A percentile compares a stretch with the other conserved stretches of the same genome.
phyloP scores from a whole-genome alignment of 2,888 invertebrate species.

The Trachelus tabidus region DNA sequence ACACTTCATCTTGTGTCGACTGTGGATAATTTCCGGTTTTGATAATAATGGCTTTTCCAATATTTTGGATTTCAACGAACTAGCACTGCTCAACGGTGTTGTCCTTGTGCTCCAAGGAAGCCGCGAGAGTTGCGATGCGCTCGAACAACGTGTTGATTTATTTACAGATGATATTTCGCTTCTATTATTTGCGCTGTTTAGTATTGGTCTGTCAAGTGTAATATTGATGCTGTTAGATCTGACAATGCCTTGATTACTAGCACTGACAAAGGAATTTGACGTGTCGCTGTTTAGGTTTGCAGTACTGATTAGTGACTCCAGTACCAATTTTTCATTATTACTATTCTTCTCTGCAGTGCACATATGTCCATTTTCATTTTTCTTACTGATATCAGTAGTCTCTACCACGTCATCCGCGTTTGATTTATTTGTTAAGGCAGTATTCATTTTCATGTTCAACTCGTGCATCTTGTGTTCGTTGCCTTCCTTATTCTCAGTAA shows the following conservation, averaged over 20 bases:
- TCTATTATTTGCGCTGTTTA: constrained; percentile 4
- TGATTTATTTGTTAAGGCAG: background rate
- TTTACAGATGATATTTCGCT: background rate
- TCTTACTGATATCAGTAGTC: background rate
- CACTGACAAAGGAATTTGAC: constrained; percentile 28
- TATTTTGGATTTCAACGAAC: background rate
- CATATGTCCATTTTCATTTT: background rate
- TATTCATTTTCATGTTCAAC: background rate
- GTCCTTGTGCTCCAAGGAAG: background rate
- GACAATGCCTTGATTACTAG: constrained; percentile 22
- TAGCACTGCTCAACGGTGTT: background rate
- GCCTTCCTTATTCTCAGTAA: background rate
- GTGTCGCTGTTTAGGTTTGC: constrained; percentile 21
- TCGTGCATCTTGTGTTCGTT: background rate
- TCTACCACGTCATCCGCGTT: background rate
- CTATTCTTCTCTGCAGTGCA: background rate
- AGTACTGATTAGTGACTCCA: constrained; percentile 1
- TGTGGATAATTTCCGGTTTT: background rate
- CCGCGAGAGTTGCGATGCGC: constrained; percentile 19
- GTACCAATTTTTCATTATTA: background rate
- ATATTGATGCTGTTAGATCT: constrained; percentile 13
- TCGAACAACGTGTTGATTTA: constrained; percentile 24
- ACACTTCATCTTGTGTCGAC: background rate
- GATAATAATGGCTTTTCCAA: background rate
- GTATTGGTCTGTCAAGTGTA: constrained; percentile 1